These are phyloP conservation scores for Falco novaeseelandiae DNA, from an alignment of 2,797 vertebrate species.

Conservation along the genomic window DNA sequence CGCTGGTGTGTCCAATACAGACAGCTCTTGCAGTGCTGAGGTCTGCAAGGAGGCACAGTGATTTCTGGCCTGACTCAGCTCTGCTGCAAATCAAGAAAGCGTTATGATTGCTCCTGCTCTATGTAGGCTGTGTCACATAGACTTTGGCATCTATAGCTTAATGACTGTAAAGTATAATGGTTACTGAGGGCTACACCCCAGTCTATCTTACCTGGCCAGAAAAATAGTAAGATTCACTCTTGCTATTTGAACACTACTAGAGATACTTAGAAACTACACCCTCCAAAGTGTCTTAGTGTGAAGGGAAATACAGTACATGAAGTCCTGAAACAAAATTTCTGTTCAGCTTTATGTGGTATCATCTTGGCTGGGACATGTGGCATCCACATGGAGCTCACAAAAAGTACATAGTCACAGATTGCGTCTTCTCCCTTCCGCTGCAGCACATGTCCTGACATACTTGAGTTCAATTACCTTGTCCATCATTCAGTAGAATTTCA, in stretches of 20 bases:
- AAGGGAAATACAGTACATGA: not conserved
- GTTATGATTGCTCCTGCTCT: not conserved
- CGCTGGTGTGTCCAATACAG: not conserved
- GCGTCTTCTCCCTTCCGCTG: rapidly evolving
- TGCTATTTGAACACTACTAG: not conserved
- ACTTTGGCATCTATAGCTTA: not conserved
- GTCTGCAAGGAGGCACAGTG: not conserved
- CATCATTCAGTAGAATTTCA: not conserved
- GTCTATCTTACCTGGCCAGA: not conserved
- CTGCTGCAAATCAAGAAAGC: not conserved
- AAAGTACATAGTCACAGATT: not conserved
- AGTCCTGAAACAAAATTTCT: not conserved
- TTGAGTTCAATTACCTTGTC: not conserved
- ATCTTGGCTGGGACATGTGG: not conserved
- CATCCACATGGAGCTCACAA: not conserved
- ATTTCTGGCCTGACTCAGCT: not conserved
- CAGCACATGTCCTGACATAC: not conserved
- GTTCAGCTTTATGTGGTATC: not conserved
- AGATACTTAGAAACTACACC: not conserved
- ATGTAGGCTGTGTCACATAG: not conserved
- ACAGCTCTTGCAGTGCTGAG: not conserved
- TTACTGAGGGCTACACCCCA: not conserved
- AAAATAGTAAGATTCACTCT: not conserved
- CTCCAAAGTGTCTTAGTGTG: not conserved
- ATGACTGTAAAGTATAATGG: not conserved